Conservation (phyloP, 2,888 invertebrate genomes). For the Parnassius smintheus region DNA sequence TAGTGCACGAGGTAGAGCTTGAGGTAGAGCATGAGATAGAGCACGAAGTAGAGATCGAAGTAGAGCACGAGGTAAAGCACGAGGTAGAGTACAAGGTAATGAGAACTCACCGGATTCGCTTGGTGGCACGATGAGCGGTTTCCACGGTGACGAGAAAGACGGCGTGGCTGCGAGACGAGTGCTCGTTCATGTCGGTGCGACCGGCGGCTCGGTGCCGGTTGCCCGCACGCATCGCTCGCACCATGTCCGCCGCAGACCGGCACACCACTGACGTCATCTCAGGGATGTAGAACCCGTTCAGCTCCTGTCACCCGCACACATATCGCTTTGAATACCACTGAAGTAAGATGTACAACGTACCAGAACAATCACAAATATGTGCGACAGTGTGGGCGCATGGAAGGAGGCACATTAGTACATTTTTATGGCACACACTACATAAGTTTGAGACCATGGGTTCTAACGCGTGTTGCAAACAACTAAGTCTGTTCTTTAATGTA, state of each 20-base stretch:
- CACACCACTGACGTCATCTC: slow-evolving; percentile 97
- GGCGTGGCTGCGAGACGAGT: slow-evolving; percentile 98
- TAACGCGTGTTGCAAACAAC: no score
- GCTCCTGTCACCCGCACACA: slow-evolving; percentile 54
- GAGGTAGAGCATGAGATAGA: neutral
- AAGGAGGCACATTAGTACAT: no score
- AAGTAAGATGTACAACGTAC: no score
- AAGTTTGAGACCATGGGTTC: no score
- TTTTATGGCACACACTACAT: no score
- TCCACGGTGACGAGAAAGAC: slow-evolving; percentile 99
- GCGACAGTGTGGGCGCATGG: no score
- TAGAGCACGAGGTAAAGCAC: neutral
- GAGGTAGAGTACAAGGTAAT: neutral
- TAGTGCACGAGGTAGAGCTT: neutral
- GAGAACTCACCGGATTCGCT: slow-evolving; percentile 66
- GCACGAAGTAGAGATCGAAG: neutral
- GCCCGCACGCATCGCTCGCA: slow-evolving; percentile 95
- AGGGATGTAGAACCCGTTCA: slow-evolving; percentile 95
- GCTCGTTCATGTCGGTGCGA: slow-evolving; percentile 98
- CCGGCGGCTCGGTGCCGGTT: slow-evolving; percentile 97
- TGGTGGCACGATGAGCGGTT: slow-evolving; percentile 81
- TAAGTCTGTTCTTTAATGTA: no score
- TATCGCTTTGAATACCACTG: no score
- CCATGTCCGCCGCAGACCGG: slow-evolving; percentile 96
- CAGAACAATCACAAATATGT: no score